Base-by-base conservation (phyloP, 2,797 vertebrate genomes). In the Cuniculus paca region DNA sequence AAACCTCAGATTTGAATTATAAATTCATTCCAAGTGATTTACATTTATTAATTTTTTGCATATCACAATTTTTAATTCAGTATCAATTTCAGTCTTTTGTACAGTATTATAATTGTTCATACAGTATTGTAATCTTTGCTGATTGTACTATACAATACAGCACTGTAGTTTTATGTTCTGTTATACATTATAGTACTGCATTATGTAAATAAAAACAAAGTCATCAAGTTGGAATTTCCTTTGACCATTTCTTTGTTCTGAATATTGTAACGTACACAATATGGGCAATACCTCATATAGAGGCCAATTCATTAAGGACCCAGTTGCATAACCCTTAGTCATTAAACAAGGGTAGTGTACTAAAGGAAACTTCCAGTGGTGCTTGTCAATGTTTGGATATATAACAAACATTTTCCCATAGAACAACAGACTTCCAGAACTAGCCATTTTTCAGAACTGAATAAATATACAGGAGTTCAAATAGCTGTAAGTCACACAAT, bases 401-500 rank as follows among this genome's bases (percentile, higher is more conserved):
- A 10, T 77, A 84, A 81, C 12, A 85, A n/a, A n/a, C n/a, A n/a
- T n/a, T n/a, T n/a, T n/a, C n/a, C 45, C 92, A 94, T 45, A 63
- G 54, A 78, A 82, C 31, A 84, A 60, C 75, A 58, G 88, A 22
- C 6, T 28, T 14, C 31, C 70, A 54, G 19, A 95, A 61, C 31
- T 72, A 95, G 58, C n/a, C 65, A 95, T 88, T 80, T 68, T 88
- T 96, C 20, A 26, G 85, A 93, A 75, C 19, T 50, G 20, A 89
- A 75, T 89, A 91, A 74, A 54, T 52, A 86, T 19, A 24, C 34
- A 89, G 16, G 52, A 48, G 20, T 86, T 85, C 83, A 78, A 95
- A 90, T 75, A 56, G 65, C 11, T 88, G 16, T 54, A 5, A 5
- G 28, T 1, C 39, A 17, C 20, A 60, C 36, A 87, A 34, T 60